Evolutionary conservation across 1,140 invertebrate genomes (phyloP), one percentile per base, ranked within the genome.

Genomic region (Reticulitermes speratus): DNA sequence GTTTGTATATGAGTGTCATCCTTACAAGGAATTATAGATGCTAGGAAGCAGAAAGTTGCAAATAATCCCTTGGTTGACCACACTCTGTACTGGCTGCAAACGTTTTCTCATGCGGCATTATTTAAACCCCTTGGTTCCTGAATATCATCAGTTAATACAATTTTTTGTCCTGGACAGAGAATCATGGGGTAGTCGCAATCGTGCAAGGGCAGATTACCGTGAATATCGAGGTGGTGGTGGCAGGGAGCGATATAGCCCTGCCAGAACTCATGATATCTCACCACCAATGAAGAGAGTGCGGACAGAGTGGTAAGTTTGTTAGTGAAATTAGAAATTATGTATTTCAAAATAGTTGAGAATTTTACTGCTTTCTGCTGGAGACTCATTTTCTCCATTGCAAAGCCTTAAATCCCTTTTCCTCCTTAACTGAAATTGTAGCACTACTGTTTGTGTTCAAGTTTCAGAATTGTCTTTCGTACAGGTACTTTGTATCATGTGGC

Each of bases 211-310:
- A 3, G 96, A 96, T 88, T 96, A 96, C 88, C 92, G 95, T 84
- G 95, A 96, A 45, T 95, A 95, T 87, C 92, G 90, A 84, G 93
- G 94, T 52, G 92, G 88, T 84, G 93, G 92, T 85, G 93, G 92
- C 87, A 87, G 92, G 38, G 91, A 93, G 84, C 90, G 96, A 9
- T 97, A 97, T 88, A 97, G 96, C 86, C 96, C 96, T 0, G 93
- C 94, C 0, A 90, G 95, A 69, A 94, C 95, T 7, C 95, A 97
- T 89, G 96, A 97, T 87, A 92, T 94, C 89, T 92, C 91, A 65
- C 96, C 96, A 9, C 95, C 96, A 2, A 93, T 95, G 88, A 98
- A 98, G 89, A 91, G 96, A 87, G 95, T 97, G 90, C 92, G 96
- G 45, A 92, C 93, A 16, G 96, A 97, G 75, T 97, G 95, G 95